Base-by-base conservation (phyloP, 2,888 invertebrate species). In the Diabrotica balteata region DNA sequence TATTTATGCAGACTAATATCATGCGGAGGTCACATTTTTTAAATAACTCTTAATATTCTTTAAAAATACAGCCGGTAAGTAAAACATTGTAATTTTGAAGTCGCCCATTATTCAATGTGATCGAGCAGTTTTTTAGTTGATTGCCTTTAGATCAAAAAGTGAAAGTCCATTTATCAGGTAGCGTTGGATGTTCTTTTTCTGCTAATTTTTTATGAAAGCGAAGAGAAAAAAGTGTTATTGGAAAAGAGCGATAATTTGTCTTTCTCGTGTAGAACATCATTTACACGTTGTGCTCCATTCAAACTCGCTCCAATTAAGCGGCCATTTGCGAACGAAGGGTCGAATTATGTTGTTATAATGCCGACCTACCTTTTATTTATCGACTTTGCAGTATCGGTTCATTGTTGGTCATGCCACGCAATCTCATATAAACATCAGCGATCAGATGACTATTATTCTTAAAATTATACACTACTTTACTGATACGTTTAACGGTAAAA, bases 161-260 rank as follows among this genome's bases (percentile, higher is more conserved):
- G 43, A 54, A 7, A 10, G 42, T 10, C n/a, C 54, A 54, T 54
- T 54, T 43, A 54, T 54, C 54, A 54, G 43, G 43, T 54, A 32
- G 22, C 52, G 32, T 8, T 52, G 7, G 17, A 52, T 52, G 54
- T 54, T 54, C 43, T 42, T n/a, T 54, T n/a, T 32, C n/a, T 7
- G 43, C 7, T 54, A 54, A 10, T 54, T 54, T 54, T 54, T 42
- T 10, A 7, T 54, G 43, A 17, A 43, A 43, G 42, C 3, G 42
- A 7, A 43, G 17, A 42, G 43, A 32, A 11, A 42, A n/a, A 54
- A 42, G 54, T 43, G 43, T 54, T 54, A 54, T 54, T 54, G 10
- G 43, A 42, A 54, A 54, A 54, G 10, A 43, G 54, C 42, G 54
- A 54, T 54, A 54, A 54, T 54, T 54, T 54, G 54, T 54, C 54